phyloP scores from a whole-genome alignment of 1,140 invertebrate genomes.

The Andrena cerasifolii region DNA sequence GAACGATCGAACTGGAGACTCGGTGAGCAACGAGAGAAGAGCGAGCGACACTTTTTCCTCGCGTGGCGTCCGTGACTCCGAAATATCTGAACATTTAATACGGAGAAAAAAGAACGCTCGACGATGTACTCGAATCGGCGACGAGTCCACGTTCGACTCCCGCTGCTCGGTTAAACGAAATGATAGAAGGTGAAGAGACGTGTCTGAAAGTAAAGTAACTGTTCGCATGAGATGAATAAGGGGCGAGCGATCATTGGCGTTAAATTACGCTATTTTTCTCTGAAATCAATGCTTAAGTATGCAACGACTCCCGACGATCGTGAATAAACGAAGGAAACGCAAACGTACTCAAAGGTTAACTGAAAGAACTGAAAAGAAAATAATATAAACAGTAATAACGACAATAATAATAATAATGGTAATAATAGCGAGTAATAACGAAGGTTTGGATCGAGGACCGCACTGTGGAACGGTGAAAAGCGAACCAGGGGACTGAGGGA shows the following conservation, averaged over 20 bases:
- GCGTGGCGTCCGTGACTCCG: neutral
- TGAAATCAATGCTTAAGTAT: constrained; percentile 65
- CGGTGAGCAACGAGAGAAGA: too few relatives aligned
- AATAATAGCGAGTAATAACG: neutral
- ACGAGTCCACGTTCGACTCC: neutral
- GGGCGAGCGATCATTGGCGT: constrained; percentile 70
- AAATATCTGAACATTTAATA: too few relatives aligned
- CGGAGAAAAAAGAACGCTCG: constrained; percentile 15
- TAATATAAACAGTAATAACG: too few relatives aligned
- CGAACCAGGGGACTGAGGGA: constrained; percentile 14
- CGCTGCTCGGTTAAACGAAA: neutral
- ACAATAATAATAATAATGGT: neutral
- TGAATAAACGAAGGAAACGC: constrained; percentile 14
- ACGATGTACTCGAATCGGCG: too few relatives aligned
- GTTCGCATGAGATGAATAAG: constrained; percentile 66
- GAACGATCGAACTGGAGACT: too few relatives aligned
- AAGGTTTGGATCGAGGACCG: constrained; percentile 31
- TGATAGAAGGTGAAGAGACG: neutral
- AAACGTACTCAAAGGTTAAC: constrained; percentile 7
- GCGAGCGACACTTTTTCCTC: too few relatives aligned
- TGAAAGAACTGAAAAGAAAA: constrained; percentile 16
- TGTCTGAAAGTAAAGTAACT: constrained; percentile 27
- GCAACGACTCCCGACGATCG: constrained; percentile 36
- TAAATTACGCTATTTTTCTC: constrained; percentile 55
- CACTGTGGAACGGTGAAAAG: constrained; percentile 8